These are phyloP conservation scores for Microcebus lehilahytsara DNA, from an alignment of 2,113 vertebrate genomes.

Conservation along the genomic window DNA sequence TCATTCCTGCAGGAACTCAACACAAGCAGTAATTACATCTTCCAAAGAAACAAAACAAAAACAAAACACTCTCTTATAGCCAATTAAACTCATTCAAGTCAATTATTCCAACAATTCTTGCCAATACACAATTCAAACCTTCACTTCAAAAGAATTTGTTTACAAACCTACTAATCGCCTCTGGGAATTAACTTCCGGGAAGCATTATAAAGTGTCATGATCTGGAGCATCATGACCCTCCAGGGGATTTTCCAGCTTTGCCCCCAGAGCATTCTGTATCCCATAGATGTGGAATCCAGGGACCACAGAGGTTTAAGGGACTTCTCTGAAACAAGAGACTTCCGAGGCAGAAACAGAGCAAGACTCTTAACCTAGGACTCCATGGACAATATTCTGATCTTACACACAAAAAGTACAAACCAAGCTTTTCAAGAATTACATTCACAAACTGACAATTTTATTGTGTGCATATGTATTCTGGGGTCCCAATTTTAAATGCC, in stretches of 20 bases:
- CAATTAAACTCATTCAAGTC: slow-evolving; percentile 59
- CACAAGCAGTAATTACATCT: slow-evolving; percentile 50
- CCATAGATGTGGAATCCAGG: not conserved
- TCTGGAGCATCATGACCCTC: not conserved
- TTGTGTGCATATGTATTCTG: not conserved
- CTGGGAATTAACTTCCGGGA: not conserved
- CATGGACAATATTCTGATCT: not conserved
- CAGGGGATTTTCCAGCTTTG: not conserved
- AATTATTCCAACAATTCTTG: slow-evolving; percentile 59
- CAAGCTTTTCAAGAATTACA: not conserved
- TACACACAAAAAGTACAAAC: not conserved
- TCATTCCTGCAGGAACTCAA: slow-evolving; percentile 50
- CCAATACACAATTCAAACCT: slow-evolving; percentile 47
- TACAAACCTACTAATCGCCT: slow-evolving; percentile 5
- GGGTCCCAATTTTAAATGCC: not conserved
- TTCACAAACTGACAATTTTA: not conserved
- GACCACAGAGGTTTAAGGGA: not conserved
- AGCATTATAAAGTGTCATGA: not conserved
- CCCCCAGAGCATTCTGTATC: not conserved
- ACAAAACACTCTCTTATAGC: slow-evolving; percentile 49
- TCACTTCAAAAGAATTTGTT: slow-evolving; percentile 41
- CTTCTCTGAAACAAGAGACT: not conserved
- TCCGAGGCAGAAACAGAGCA: not conserved
- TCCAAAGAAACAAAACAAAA: slow-evolving; percentile 53
- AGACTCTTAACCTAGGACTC: not conserved